Base-by-base conservation (phyloP, 2,797 vertebrate genomes). In the Mus caroli region DNA sequence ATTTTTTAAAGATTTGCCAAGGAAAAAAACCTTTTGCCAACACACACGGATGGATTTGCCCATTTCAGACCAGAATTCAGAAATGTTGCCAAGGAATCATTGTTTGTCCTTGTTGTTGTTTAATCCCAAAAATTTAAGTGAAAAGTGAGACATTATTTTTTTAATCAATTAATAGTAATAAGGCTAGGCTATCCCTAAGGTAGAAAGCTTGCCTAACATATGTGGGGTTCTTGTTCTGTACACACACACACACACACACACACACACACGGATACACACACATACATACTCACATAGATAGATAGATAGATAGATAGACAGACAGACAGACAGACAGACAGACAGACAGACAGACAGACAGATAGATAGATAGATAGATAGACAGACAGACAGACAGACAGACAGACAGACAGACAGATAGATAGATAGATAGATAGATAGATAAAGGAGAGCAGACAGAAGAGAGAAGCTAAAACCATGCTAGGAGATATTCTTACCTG, bases 401-500 rank as follows among this genome's bases (percentile, higher is more conserved):
- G 67, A 62, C 11, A 60, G 22, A 71, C 3, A 71, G 69, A 71
- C 3, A 71, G 31, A 67, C 15, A 56, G 34, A 60, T 54, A 62
- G 22, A 78, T 15, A 43, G 58, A 60, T 26, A 60, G 17, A 76
- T 7, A 31, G 28, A 79, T 3, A 56, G 52, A 79, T 34, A 19
- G 28, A 78, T 12, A 82, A 17, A 40, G 60, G n/a, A 37, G 56
- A 43, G 15, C 15, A n/a, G 43, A 64, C 2, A 64, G 60, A 22
- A 84, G 60, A 69, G 31, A n/a, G 31, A 26, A 46, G 31, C 3
- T 24, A 28, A 50, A 92, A 98, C 9, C 96, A 92, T 97, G 97
- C 83, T 97, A 97, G 93, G 92, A 87, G 60, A 93, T 1, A 96
- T 31, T 98, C 99, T 99, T 98, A 99, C 99, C 98, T 99, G 99